Base-by-base conservation (phyloP, 2,888 invertebrate genomes). In the Sinotaia quadrata region DNA sequence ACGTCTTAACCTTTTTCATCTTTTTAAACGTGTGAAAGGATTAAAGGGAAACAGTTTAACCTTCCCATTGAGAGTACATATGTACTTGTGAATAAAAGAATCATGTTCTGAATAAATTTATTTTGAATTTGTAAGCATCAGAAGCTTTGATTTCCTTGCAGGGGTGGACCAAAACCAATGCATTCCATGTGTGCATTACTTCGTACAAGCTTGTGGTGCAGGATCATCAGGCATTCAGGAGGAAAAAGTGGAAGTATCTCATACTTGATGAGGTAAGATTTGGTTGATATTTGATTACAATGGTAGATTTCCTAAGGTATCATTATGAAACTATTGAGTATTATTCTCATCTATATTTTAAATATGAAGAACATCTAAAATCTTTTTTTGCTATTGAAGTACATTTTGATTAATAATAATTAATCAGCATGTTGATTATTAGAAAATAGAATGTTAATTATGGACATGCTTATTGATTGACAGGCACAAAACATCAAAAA, bases 401-500 rank as follows among this genome's bases (percentile, higher is more conserved):
- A 12, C 10, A 12, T 41, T 41, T 41, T 15, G 15, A 41, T 15
- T 15, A 12, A 12, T 15, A 41, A 12, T 10, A 41, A 41, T 12
- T 41, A 41, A 41, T 41, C 15, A 12, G 41, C 41, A 41, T 41
- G 41, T 10, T 41, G 10, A 12, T 41, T 12, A 41, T 41, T 10
- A 10, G 15, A 12, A 41, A 41, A 12, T 15, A 41, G 41, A 12
- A 15, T 41, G 12, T 12, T 41, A 10, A 41, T 15, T 15, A 41
- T 41, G 12, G 12, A 15, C 12, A 12, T 12, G 12, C 41, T 27
- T 57, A 15, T 69, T 51, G 7, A 49, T 56, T 77, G 76, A 0
- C 76, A 98, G 90, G 98, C 98, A 44, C 99, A 99, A 88, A 98
- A 99, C 87, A 99, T 99, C 73, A 99, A 99, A 90, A 99, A 99